Percentiles rank a stretch among this genome's conserved stretches.
Evolutionary conservation across 2,797 vertebrate species (phyloP).

Genomic region (Antrozous pallidus): DNA sequence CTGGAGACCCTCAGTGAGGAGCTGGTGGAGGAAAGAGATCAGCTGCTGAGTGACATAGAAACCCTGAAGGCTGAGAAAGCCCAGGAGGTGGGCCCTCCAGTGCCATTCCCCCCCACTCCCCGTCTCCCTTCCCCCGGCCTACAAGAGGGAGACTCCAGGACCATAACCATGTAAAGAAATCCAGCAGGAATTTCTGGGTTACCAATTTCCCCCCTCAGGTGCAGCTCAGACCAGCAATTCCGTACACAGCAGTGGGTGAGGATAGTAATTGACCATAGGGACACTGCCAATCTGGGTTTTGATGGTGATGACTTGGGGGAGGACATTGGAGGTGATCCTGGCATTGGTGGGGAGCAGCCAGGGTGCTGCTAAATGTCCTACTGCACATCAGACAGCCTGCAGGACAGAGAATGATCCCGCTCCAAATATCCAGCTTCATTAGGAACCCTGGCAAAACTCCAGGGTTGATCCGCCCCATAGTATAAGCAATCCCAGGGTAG

Average conservation of each 20-base stretch:
- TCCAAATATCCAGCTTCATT: no score
- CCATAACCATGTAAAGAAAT: accelerated
- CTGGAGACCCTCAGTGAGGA: conserved; percentile 93
- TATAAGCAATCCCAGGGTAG: no score
- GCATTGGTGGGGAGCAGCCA: no score
- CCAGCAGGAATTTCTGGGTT: accelerated
- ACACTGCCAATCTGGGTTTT: no score
- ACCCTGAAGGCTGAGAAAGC: conserved; percentile 88
- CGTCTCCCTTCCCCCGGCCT: not conserved
- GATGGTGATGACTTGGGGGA: no score
- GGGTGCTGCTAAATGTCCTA: no score
- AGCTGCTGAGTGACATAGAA: conserved; percentile 86
- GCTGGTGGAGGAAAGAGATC: conserved; percentile 91
- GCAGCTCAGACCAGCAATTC: not conserved
- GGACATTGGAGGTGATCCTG: no score
- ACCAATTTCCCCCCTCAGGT: not conserved
- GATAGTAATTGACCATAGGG: no score
- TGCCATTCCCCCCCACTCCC: accelerated
- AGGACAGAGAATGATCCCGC: no score
- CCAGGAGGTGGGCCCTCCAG: conserved; percentile 85
- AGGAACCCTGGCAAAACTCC: no score
- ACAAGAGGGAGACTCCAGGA: accelerated
- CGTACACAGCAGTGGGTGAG: accelerated
- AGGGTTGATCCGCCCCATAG: no score
- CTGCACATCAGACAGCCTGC: no score